Base-by-base conservation (phyloP, 2,113 vertebrate genomes). In the Toxostoma redivivum region DNA sequence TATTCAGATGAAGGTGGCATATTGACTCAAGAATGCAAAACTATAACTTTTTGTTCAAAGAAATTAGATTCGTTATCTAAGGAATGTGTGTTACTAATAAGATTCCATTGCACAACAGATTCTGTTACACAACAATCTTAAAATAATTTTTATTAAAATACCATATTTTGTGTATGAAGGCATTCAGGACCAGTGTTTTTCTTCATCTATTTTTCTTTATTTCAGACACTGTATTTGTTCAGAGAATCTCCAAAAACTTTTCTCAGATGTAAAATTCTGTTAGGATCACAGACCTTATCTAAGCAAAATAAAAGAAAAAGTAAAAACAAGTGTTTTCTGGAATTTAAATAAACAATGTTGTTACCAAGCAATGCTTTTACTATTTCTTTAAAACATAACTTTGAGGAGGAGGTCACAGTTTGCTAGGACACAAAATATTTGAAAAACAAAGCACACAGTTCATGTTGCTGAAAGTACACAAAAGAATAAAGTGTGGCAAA, bases 381-480 rank as follows among this genome's bases (percentile, higher is more conserved):
- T 54, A 44, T 67, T 94, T 89, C 66, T 88, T 87, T 94, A 91
- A 81, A 90, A 94, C 40, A 84, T 25, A 19, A 57, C 30, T 87
- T 82, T 69, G 48, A 71, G 60, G 57, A 91, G 38, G 58, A 81
- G 54, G 35, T 90, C 66, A 78, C 56, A 65, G 45, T 79, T 94
- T 77, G 78, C 81, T 95, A 87, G 79, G 81, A 85, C 81, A 89
- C 37, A 91, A 87, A 95, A 92, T 81, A 88, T 81, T 84, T 92
- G 45, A 86, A 73, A 94, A 95, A 82, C 61, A 91, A 97, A 95
- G 70, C 45, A 72, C 47, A 69, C 23, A 81, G 80, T 35, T 86
- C 64, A 47, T 54, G 24, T 57, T 82, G 15, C 33, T 85, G 40
- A 48, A 94, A 67, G 48, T 65, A 94, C 44, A 90, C 33, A 92